Evolutionary conservation across 2,797 vertebrate genomes (phyloP).

Genomic region (Telmatherina bonti): DNA sequence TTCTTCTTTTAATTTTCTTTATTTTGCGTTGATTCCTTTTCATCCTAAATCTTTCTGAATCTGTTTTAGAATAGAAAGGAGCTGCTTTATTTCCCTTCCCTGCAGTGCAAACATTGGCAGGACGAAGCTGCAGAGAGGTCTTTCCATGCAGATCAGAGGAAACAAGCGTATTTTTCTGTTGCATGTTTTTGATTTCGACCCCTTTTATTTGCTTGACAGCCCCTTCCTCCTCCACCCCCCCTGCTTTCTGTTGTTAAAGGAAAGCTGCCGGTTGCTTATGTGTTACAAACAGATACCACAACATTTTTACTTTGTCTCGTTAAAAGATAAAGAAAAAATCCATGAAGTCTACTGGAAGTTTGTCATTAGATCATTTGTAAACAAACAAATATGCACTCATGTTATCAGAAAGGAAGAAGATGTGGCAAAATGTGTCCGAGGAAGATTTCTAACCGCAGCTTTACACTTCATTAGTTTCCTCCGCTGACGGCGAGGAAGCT

Average conservation of each 20-base stretch:
- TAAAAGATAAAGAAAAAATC: background rate
- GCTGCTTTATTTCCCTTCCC: background rate
- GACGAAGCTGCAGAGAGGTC: slow-evolving; percentile 26
- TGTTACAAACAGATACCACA: slow-evolving; percentile 52
- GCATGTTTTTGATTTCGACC: background rate
- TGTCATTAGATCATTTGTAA: slow-evolving; percentile 11
- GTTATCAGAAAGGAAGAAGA: background rate
- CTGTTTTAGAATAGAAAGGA: slow-evolving; percentile 17
- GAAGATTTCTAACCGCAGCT: slow-evolving; percentile 36
- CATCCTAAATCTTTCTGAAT: background rate
- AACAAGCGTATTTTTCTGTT: slow-evolving; percentile 28
- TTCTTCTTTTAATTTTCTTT: slow-evolving; percentile 13
- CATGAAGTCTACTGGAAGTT: slow-evolving; percentile 2
- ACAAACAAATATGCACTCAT: background rate
- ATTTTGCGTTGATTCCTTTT: slow-evolving; percentile 8
- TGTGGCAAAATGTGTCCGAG: slow-evolving; percentile 27
- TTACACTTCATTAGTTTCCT: slow-evolving; percentile 41
- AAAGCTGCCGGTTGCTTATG: slow-evolving; percentile 50
- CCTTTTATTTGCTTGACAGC: slow-evolving; percentile 20
- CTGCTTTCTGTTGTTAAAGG: slow-evolving; percentile 41
- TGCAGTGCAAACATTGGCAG: slow-evolving; percentile 19
- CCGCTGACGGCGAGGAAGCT: slow-evolving; percentile 29
- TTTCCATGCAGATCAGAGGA: slow-evolving; percentile 46
- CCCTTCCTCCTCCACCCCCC: slow-evolving; percentile 22
- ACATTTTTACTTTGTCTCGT: slow-evolving; percentile 8